A percentile compares a stretch with the other conserved stretches of the same genome.
Conservation (phyloP, 37 sponge, comb jelly and placozoan species). For the Halisarca cf. caerulea region DNA sequence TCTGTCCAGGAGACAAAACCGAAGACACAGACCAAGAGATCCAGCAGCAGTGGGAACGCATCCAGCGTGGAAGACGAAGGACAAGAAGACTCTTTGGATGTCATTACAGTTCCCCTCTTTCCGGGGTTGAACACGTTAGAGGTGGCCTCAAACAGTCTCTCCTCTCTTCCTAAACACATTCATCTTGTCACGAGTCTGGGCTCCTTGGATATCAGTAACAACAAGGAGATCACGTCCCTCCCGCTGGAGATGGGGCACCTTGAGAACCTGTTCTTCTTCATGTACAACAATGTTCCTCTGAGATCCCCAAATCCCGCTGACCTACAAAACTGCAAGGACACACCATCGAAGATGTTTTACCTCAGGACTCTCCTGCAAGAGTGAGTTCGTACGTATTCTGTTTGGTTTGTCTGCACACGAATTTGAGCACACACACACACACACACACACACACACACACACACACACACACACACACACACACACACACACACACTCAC, state of each 20-base stretch:
- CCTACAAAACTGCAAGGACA: slow-evolving; percentile 68
- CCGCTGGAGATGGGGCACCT: slow-evolving; percentile 77
- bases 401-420: too few species aligned
- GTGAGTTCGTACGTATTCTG: too few species aligned
- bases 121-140: slow-evolving; percentile 75
- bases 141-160: slow-evolving; percentile 49
- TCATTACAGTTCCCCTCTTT: slow-evolving; percentile 51
- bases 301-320: slow-evolving; percentile 56
- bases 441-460: too few species aligned
- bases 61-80: not conserved
- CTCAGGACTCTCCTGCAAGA: slow-evolving; percentile 79
- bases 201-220: slow-evolving; percentile 68
- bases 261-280: slow-evolving; percentile 79
- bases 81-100: not conserved
- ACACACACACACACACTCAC: too few species aligned
- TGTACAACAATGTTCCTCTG: slow-evolving; percentile 73
- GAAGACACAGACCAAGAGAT: not conserved
- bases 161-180: slow-evolving; percentile 59
- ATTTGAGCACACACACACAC: too few species aligned
- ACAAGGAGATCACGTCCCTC: slow-evolving; percentile 64
- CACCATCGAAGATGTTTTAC: slow-evolving; percentile 74
- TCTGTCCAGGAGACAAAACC: too few species aligned
- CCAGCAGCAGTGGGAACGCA: slow-evolving; percentile 22
- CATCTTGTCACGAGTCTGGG: slow-evolving; percentile 48
- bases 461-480: too few species aligned